A percentile compares a stretch with the other conserved stretches of the same genome.
Evolutionary conservation across 2,797 vertebrate genomes (phyloP).

Genomic region (Onychomys torridus): DNA sequence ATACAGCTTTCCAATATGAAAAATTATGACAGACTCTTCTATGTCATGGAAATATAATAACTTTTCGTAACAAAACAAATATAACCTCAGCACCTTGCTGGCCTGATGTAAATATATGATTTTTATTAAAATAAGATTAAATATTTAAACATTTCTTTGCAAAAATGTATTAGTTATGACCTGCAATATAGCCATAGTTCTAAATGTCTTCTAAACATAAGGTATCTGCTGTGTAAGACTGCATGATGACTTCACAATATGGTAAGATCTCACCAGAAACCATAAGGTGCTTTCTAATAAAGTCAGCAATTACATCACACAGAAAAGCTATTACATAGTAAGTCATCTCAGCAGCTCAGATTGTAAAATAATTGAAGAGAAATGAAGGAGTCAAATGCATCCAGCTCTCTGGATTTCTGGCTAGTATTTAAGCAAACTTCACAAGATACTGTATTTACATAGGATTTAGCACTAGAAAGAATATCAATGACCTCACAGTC

Average conservation of each 20-base stretch:
- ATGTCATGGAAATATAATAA: neutral
- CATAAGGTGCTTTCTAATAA: conserved; percentile 69
- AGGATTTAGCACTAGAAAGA: conserved; percentile 45
- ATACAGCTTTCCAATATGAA: neutral
- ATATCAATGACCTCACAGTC: neutral
- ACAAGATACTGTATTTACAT: conserved; percentile 49
- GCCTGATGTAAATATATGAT: conserved; percentile 68
- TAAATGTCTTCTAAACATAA: conserved; percentile 72
- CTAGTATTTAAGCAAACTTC: neutral
- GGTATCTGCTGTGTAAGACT: conserved; percentile 58
- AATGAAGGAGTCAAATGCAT: conserved; percentile 43
- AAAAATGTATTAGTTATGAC: conserved; percentile 70
- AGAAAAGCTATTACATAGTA: conserved; percentile 71
- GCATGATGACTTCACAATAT: conserved; percentile 70
- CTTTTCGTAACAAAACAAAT: conserved; percentile 61
- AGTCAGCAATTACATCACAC: conserved; percentile 66
- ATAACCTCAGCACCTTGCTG: conserved; percentile 56
- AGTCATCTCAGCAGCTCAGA: conserved; percentile 78
- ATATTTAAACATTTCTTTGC: conserved; percentile 71
- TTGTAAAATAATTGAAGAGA: conserved; percentile 55
- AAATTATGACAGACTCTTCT: neutral
- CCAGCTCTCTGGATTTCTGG: conserved; percentile 12
- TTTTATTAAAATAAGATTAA: conserved; percentile 82
- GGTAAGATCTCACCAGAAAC: conserved; percentile 75
- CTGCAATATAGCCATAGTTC: conserved; percentile 58